Base-by-base conservation (phyloP, 1,140 invertebrate species). In the Nasonia giraulti region DNA sequence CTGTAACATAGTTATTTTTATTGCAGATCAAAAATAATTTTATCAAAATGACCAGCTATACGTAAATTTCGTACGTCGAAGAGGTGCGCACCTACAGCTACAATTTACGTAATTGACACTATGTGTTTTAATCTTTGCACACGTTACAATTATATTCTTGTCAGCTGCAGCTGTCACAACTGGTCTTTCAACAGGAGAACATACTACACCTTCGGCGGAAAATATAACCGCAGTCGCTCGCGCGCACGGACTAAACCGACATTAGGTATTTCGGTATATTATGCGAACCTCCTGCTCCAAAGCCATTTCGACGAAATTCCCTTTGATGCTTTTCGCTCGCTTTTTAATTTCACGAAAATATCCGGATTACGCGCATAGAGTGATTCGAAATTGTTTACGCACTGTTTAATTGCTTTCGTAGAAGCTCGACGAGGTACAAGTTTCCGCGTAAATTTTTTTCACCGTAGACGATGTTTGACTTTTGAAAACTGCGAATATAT, bases 241-340 rank as follows among this genome's bases (percentile, higher is more conserved):
- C 33, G 33, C 14, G 1, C 17, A 5, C 14, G 80, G 27, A 50
- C 37, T 82, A 50, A 7, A 47, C 44, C 47, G 71, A 44, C 44
- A n/a, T 37, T 12, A 40, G 82, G 47, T 83, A 83, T 83, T 83
- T 83, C 77, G 0, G 82, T 83, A 62, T 47, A 62, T 47, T 44
- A 23, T 73, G 20, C 12, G 55, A 5, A 17, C 17, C 55, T 62
- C n/a, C 55, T 62, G 55, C 20, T 62, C 31, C 31, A n/a, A 81
- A 74, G 69, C 20, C 31, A 27, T 80, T 80, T 80, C 55, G 44
- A 17, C 7, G 33, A 50, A 66, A 75, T 40, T 82, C 69, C 23
- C 82, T 83, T 83, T 83, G 82, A 83, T 82, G 73, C 33, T 37
- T 33, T 50, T 62, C n/a, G 55, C 55, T 62, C n/a, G 55, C 17